Percentiles rank a stretch among this genome's conserved stretches.
Evolutionary conservation across 2,113 vertebrate genomes (phyloP).

Genomic region (Chlamydotis undulata): DNA sequence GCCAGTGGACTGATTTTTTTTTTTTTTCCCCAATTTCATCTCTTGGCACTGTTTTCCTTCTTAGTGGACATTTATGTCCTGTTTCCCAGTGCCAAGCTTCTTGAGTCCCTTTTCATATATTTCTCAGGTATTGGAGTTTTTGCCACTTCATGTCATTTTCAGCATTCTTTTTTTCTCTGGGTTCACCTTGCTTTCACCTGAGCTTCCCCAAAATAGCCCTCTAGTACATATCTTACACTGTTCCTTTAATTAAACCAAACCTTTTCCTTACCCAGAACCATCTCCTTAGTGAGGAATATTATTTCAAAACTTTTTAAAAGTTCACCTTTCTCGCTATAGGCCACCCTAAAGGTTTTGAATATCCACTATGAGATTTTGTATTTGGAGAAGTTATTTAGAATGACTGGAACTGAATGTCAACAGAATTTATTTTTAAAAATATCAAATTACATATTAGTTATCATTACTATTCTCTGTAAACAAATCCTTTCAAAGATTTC

Average conservation of each 20-base stretch:
- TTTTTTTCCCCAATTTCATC: background rate
- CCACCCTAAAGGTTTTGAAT: rapidly evolving
- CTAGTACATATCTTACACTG: rapidly evolving
- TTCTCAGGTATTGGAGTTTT: background rate
- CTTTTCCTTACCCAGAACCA: background rate
- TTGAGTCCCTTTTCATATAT: background rate
- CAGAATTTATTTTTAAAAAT: background rate
- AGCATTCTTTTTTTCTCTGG: background rate
- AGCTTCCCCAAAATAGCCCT: background rate
- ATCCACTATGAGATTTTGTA: background rate
- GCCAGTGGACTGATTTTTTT: background rate
- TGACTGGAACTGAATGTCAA: background rate
- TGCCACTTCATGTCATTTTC: background rate
- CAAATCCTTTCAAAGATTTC: background rate
- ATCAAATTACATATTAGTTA: background rate
- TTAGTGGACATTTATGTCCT: background rate
- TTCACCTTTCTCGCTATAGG: background rate
- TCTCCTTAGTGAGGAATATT: background rate
- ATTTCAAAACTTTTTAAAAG: background rate
- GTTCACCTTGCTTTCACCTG: background rate
- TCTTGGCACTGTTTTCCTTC: background rate
- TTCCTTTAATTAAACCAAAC: background rate
- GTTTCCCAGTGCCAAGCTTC: background rate
- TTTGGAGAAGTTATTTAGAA: background rate
- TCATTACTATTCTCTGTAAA: background rate